phyloP scores from a whole-genome alignment of 2,797 vertebrate genomes.

The Rhadinocentrus ornatus region DNA sequence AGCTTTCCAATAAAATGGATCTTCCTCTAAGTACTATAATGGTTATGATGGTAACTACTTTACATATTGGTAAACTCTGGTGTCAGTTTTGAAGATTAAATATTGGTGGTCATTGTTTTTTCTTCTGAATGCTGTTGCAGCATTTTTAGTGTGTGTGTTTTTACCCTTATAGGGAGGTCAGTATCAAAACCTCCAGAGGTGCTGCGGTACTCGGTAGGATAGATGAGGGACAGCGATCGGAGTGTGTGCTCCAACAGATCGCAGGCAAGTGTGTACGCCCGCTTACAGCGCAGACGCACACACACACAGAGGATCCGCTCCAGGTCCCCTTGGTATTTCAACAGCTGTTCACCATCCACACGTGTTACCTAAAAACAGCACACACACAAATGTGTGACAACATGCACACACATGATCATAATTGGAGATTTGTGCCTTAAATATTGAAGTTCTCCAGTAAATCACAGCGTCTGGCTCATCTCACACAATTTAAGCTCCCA shows the following conservation, averaged over 20 bases:
- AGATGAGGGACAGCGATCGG: constrained; percentile 93
- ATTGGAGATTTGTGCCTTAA: constrained; percentile 65
- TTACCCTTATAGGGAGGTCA: constrained; percentile 94
- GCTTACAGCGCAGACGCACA: constrained; percentile 92
- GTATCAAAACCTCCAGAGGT: constrained; percentile 91
- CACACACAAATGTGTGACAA: constrained; percentile 7
- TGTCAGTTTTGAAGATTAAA: constrained; percentile 17
- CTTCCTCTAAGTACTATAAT: no score
- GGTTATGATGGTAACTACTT: no score
- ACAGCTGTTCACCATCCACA: constrained; percentile 94
- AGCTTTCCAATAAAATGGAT: no score
- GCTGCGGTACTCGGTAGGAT: constrained; percentile 97
- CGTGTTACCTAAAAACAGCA: constrained; percentile 88
- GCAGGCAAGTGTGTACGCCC: constrained; percentile 94
- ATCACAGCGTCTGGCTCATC: constrained; percentile 66
- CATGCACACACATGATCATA: constrained; percentile 33
- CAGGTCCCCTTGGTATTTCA: constrained; percentile 91
- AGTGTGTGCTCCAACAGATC: constrained; percentile 94
- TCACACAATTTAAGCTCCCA: constrained; percentile 53
- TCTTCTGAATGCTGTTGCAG: not conserved
- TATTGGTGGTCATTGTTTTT: constrained; percentile 13
- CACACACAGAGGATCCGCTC: constrained; percentile 90
- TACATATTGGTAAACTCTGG: not conserved
- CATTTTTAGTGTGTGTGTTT: constrained; percentile 17
- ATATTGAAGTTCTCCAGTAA: constrained; percentile 65